phyloP scores from a whole-genome alignment of 2,113 vertebrate species.

The Smithornis capensis region DNA sequence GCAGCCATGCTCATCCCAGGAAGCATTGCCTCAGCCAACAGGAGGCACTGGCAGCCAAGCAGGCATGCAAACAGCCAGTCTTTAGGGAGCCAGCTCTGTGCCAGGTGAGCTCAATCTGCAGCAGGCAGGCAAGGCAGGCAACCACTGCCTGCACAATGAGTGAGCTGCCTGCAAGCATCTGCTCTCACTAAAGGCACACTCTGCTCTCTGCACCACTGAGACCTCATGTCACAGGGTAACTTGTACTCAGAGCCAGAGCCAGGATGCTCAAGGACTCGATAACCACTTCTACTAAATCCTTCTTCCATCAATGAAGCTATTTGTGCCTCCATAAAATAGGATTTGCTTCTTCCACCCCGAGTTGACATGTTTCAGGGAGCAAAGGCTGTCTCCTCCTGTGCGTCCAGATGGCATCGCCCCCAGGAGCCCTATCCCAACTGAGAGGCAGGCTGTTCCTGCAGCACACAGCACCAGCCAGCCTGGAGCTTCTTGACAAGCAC shows the following conservation, averaged over 20 bases:
- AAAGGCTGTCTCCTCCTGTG: not conserved
- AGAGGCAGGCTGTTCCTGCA: slow-evolving; percentile 24
- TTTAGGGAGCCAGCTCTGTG: not conserved
- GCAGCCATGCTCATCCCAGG: not conserved
- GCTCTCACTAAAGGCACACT: not conserved
- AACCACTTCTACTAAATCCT: not conserved
- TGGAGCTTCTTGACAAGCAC: not conserved
- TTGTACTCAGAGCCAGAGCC: accelerated
- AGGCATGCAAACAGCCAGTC: not conserved
- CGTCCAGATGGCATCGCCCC: not conserved
- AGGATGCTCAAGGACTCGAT: accelerated
- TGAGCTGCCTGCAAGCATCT: not conserved
- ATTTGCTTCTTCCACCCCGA: slow-evolving; percentile 5
- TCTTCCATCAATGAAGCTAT: not conserved
- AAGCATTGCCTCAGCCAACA: not conserved
- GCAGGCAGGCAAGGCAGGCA: not conserved
- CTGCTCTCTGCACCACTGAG: not conserved
- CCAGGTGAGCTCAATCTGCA: not conserved
- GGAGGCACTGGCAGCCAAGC: not conserved
- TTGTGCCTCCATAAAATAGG: not conserved
- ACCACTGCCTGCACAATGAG: accelerated
- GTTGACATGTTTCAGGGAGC: not conserved
- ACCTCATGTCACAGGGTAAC: not conserved
- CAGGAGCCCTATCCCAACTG: not conserved
- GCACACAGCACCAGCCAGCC: not conserved